Evolutionary conservation across 2,888 invertebrate species (phyloP).

Genomic region (Lycocerus yunnanus): DNA sequence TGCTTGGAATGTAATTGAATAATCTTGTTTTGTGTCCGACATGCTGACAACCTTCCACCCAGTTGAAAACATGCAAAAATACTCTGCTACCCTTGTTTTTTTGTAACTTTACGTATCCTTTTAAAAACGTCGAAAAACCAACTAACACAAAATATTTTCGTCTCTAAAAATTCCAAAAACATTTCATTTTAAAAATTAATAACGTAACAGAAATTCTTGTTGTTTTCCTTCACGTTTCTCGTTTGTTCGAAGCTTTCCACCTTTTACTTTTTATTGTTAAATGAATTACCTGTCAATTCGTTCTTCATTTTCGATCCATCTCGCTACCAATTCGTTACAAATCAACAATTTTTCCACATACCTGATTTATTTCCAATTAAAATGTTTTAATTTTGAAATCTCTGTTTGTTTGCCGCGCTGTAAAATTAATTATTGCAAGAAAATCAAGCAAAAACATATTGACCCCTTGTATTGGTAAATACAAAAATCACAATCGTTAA

Average conservation of each 20-base stretch:
- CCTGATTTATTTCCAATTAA: not conserved
- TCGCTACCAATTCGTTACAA: not conserved
- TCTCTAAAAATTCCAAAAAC: not conserved
- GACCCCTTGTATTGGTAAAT: too few relatives aligned
- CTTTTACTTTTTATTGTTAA: not conserved
- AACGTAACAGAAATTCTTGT: not conserved
- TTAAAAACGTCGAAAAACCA: not conserved
- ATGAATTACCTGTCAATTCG: not conserved
- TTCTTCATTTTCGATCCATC: not conserved
- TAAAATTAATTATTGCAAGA: too few relatives aligned
- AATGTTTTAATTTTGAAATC: not conserved
- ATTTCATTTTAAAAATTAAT: not conserved
- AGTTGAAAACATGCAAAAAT: conserved; percentile 21
- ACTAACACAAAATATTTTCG: not conserved
- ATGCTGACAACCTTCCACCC: conserved; percentile 17
- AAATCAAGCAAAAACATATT: too few relatives aligned
- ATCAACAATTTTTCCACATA: not conserved
- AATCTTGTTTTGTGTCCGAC: conserved; percentile 25
- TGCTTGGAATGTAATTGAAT: conserved; percentile 20
- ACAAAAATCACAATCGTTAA: too few relatives aligned
- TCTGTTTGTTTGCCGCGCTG: too few relatives aligned
- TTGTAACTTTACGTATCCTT: not conserved
- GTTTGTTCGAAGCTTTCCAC: not conserved
- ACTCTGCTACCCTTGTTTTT: not conserved
- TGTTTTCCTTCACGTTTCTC: not conserved